phyloP scores from a whole-genome alignment of 2,888 invertebrate genomes.

The Didymodactylos carnosus region DNA sequence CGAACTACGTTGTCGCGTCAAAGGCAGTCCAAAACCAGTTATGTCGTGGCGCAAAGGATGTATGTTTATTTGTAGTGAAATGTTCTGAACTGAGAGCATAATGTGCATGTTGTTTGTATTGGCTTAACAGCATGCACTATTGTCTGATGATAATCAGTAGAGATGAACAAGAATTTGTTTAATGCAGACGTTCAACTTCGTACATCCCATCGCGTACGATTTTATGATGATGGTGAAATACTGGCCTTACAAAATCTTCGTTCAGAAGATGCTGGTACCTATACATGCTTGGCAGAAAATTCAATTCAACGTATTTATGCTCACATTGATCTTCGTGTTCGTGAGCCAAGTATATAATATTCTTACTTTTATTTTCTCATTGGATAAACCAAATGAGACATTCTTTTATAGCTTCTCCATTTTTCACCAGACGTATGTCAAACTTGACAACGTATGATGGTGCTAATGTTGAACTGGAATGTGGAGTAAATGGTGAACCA shows the following conservation, averaged over 20 bases:
- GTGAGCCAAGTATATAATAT: neutral
- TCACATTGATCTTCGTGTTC: neutral
- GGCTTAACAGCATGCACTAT: too few species aligned
- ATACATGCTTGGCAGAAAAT: constrained; percentile 3
- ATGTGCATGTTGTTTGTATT: too few species aligned
- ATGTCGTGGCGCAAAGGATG: constrained; percentile 6
- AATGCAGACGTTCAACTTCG: neutral
- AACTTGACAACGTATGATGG: constrained; percentile 10
- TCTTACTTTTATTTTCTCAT: neutral
- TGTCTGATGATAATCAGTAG: too few species aligned
- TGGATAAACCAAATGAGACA: neutral
- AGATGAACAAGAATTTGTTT: neutral
- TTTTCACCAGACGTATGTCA: constrained; percentile 6
- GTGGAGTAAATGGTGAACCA: constrained; percentile 11
- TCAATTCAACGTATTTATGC: neutral
- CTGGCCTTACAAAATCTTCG: constrained; percentile 1
- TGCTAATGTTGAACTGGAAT: constrained; percentile 1
- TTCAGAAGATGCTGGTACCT: neutral
- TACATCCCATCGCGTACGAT: neutral
- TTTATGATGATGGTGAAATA: neutral
- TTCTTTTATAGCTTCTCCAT: neutral
- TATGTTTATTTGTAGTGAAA: too few species aligned
- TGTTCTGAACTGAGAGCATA: too few species aligned
- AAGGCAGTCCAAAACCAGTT: constrained; percentile 1
- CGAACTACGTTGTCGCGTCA: constrained; percentile 4